These are phyloP conservation scores for Leptinotarsa peninsularis DNA, from an alignment of 2,888 invertebrate genomes.

Conservation along the genomic window DNA sequence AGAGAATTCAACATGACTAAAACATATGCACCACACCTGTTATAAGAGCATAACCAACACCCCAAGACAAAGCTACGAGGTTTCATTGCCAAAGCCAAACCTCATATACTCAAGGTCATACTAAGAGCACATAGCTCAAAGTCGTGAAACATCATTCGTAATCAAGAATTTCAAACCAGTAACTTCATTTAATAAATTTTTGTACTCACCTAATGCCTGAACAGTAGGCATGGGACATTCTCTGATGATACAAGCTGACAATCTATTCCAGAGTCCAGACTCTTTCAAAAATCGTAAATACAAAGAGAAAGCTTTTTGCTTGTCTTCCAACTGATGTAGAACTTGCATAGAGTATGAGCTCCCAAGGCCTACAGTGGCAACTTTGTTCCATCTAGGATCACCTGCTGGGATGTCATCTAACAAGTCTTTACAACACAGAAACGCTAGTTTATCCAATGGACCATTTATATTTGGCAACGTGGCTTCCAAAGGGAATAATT, in stretches of 20 bases:
- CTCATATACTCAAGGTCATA: no score
- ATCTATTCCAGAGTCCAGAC: conserved; percentile 75
- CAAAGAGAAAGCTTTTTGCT: conserved; percentile 80
- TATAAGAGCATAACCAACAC: not conserved
- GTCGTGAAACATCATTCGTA: no score
- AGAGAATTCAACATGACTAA: no score
- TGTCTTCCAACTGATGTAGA: conserved; percentile 87
- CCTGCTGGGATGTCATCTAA: conserved; percentile 90
- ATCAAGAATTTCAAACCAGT: no score
- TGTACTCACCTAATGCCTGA: conserved; percentile 58
- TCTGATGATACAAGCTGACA: conserved; percentile 63
- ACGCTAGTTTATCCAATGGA: conserved; percentile 71
- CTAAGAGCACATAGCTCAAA: no score
- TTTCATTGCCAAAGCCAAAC: no score
- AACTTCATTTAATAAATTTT: no score
- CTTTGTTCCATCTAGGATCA: conserved; percentile 80
- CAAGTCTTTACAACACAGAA: conserved; percentile 79
- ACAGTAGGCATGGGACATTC: conserved; percentile 70
- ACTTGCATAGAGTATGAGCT: conserved; percentile 87
- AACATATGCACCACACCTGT: no score
- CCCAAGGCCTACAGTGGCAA: conserved; percentile 69
- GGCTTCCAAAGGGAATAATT: conserved; percentile 66
- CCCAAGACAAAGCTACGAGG: no score
- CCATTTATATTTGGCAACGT: conserved; percentile 62
- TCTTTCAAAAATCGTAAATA: conserved; percentile 82